Evolutionary conservation across 2,888 invertebrate genomes (phyloP), one percentile per base, ranked within the genome.

Genomic region (Periphyllus acericola): DNA sequence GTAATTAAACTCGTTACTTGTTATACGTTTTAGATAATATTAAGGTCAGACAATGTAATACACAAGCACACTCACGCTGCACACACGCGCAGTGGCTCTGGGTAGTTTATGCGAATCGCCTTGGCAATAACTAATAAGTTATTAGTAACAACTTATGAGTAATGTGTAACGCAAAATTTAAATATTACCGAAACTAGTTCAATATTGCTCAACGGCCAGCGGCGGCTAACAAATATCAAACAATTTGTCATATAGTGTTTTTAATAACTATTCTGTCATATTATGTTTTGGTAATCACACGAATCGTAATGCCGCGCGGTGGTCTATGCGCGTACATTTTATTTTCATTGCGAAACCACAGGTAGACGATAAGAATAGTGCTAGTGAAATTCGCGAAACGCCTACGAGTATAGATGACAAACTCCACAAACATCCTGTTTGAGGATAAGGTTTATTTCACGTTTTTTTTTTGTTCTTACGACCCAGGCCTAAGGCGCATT

Each of bases 141-240:
- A 83, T 60, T 19, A 60, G 60, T 60, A 83, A 83, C 46, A 11
- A 75, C 55, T 84, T 32, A 83, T 60, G 60, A 60, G 60, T 75
- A 83, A 83, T 34, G 29, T 8, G 75, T 75, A 75, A 75, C 14
- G 60, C 40, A 17, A 74, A 83, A 84, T 84, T 84, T 76, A 46
- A 84, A 76, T 76, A 84, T 76, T 72, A 34, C n/a, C 55, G 55
- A 75, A 84, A 66, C 83, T 84, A 84, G 83, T 83, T 75, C 75
- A 76, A 82, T 84, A 84, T 84, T 84, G 40, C 66, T 66, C 66
- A 21, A 84, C n/a, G 14, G 52, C 1, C 66, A 21, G 76, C n/a
- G 14, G 52, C 1, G 14, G 68, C 25, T n/a, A 29, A 74, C 29
- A 36, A 4, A 29, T 40, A 52, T 72, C 8, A 72, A 55, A 83